Evolutionary conservation across 2,888 invertebrate species (phyloP).

Genomic region (Parelbella ahira): DNA sequence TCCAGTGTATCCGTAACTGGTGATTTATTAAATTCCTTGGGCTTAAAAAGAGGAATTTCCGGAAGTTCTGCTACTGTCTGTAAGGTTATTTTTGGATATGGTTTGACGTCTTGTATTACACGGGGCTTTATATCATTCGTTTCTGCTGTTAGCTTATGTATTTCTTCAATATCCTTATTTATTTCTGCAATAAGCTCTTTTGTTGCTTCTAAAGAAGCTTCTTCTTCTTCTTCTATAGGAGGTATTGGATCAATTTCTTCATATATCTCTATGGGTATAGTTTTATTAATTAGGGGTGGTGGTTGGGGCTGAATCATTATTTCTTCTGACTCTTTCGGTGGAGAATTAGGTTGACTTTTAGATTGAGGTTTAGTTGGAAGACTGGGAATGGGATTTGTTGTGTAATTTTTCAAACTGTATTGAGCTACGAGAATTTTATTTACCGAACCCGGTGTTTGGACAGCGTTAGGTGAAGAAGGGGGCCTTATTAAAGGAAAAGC

Average conservation of each 20-base stretch:
- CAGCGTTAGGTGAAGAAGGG: constrained; percentile 80
- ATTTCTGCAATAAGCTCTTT: constrained; percentile 66
- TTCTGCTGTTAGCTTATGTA: constrained; percentile 73
- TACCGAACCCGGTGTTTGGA: constrained; percentile 68
- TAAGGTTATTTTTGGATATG: constrained; percentile 80
- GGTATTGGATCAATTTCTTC: constrained; percentile 67
- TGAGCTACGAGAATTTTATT: constrained; percentile 81
- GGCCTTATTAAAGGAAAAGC: constrained; percentile 82
- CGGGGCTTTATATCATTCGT: constrained; percentile 62
- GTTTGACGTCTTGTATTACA: constrained; percentile 72
- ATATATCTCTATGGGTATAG: constrained; percentile 58
- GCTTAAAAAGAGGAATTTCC: constrained; percentile 81
- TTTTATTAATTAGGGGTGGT: constrained; percentile 48
- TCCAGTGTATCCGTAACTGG: constrained; percentile 62
- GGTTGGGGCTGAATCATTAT: constrained; percentile 54
- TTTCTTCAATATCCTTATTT: constrained; percentile 74
- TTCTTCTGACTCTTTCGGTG: constrained; percentile 69
- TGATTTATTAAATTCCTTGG: constrained; percentile 55
- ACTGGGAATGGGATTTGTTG: constrained; percentile 49
- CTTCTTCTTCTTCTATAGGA: constrained; percentile 70
- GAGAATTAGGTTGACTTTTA: constrained; percentile 74
- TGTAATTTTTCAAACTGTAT: constrained; percentile 77
- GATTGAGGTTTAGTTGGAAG: constrained; percentile 61
- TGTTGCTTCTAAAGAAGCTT: constrained; percentile 59
- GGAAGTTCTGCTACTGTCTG: constrained; percentile 82